Conservation (phyloP, 2,888 invertebrate genomes). For the Papilio demoleus region DNA sequence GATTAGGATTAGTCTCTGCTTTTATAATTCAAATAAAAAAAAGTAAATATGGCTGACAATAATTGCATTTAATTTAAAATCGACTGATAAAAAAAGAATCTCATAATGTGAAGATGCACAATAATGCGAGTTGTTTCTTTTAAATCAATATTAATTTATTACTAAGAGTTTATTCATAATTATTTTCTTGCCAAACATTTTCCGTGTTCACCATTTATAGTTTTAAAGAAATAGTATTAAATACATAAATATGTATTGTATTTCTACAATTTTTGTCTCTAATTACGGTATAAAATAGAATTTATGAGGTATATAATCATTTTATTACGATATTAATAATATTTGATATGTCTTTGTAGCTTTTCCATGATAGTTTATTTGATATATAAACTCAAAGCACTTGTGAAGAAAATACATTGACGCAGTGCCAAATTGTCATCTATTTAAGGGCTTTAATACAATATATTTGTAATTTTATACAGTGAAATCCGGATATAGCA, state of each 20-base stretch:
- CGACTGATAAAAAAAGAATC: conserved; percentile 23
- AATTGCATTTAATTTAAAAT: conserved; percentile 19
- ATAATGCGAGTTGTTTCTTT: neutral
- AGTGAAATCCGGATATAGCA: neutral
- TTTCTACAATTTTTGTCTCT: neutral
- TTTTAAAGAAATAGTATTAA: neutral
- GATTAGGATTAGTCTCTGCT: neutral
- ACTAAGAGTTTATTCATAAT: neutral
- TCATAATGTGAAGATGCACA: conserved; percentile 13
- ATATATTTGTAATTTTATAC: conserved; percentile 18
- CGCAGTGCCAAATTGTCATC: conserved; percentile 32
- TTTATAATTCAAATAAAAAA: neutral
- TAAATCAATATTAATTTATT: neutral
- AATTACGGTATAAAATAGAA: neutral
- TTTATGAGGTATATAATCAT: neutral
- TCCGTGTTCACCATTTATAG: neutral
- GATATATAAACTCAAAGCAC: neutral
- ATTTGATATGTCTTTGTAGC: conserved; percentile 4
- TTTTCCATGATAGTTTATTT: conserved; percentile 26
- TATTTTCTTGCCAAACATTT: conserved; percentile 10
- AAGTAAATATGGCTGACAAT: neutral
- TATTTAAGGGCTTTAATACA: conserved; percentile 11
- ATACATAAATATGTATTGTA: neutral
- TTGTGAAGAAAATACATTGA: conserved; percentile 7
- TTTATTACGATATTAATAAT: neutral